Evolutionary conservation across 2,113 vertebrate species (phyloP).

Genomic region (Psittacus erithacus): DNA sequence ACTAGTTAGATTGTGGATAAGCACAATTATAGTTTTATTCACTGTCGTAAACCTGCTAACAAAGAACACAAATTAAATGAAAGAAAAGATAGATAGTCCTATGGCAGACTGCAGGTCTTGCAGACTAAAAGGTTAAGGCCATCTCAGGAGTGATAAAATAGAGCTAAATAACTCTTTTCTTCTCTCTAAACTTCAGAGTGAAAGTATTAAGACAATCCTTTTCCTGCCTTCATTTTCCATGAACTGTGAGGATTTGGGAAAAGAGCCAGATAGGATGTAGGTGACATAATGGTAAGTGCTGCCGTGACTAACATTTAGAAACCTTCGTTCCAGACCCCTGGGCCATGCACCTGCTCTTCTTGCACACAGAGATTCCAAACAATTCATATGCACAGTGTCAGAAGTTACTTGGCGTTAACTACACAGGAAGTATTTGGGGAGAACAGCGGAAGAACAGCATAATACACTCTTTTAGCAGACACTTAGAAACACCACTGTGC

Average conservation of each 20-base stretch:
- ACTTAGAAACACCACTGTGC: not conserved
- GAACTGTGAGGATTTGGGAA: not conserved
- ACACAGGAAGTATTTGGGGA: not conserved
- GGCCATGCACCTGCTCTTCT: conserved; percentile 1
- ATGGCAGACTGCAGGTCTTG: not conserved
- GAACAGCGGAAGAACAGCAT: not conserved
- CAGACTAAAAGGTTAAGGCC: not conserved
- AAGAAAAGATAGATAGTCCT: not conserved
- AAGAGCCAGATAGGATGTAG: not conserved
- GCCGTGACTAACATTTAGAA: not conserved
- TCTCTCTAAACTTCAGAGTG: not conserved
- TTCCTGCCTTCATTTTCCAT: not conserved
- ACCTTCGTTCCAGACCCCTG: not conserved
- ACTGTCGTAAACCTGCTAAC: not conserved
- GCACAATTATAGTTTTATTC: not conserved
- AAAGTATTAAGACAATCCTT: not conserved
- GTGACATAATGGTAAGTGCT: not conserved
- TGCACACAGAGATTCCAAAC: not conserved
- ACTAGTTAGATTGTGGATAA: not conserved
- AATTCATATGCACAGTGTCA: not conserved
- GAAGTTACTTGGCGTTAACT: not conserved
- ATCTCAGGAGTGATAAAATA: not conserved
- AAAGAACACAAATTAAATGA: not conserved
- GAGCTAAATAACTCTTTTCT: not conserved
- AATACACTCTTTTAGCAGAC: not conserved